A percentile compares a stretch with the other conserved stretches of the same genome.
Conservation (phyloP, 2,888 invertebrate genomes). For the Andrena praecox region DNA sequence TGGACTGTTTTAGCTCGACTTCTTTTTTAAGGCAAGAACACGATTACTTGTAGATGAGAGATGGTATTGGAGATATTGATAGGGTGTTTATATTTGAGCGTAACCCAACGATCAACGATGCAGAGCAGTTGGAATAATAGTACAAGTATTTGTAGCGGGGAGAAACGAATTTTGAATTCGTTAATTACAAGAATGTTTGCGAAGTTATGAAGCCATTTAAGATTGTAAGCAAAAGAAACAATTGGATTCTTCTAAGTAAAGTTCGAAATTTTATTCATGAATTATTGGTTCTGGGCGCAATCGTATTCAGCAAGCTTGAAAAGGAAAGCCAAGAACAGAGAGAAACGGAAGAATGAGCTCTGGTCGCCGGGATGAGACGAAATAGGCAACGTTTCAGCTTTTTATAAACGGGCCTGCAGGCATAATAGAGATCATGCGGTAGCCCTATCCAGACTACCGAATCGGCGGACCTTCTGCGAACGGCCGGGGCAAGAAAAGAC, state of each 20-base stretch:
- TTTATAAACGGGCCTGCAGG: slow-evolving; percentile 51
- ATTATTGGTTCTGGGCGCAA: background rate
- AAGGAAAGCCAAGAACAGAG: background rate
- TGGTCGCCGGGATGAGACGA: slow-evolving; percentile 49
- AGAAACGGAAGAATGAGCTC: background rate
- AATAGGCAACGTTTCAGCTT: slow-evolving; percentile 65
- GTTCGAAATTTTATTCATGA: slow-evolving; percentile 5
- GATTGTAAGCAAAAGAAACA: background rate
- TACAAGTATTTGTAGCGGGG: no score
- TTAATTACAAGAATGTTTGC: background rate
- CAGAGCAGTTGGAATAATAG: no score
- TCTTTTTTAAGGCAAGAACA: no score
- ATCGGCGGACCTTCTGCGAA: slow-evolving; percentile 71
- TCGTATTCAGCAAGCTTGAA: slow-evolving; percentile 19
- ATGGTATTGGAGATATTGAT: background rate
- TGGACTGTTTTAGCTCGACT: no score
- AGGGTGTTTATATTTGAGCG: background rate
- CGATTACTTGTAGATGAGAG: no score
- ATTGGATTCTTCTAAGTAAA: no score
- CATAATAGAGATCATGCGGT: slow-evolving; percentile 69
- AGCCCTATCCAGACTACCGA: slow-evolving; percentile 61
- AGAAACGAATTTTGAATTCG: no score
- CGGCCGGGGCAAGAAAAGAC: slow-evolving; percentile 65
- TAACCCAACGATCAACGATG: no score
- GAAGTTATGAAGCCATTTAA: background rate